Conservation (phyloP, 2,888 invertebrate genomes). For the Drosophila gaucha region DNA sequence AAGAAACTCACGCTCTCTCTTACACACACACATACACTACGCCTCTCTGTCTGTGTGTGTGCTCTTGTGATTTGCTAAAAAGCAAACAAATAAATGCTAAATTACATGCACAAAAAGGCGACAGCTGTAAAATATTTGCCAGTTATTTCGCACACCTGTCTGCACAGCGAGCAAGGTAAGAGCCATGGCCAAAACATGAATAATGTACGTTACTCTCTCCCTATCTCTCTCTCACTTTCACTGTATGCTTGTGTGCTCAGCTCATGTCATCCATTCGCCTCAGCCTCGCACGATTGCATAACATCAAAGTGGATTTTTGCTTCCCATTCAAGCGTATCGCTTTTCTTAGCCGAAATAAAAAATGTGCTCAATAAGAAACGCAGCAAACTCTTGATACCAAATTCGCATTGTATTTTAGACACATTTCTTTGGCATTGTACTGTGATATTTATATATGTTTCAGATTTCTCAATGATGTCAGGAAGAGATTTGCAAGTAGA, state of each 20-base stretch:
- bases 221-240: neutral
- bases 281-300: constrained; percentile 65
- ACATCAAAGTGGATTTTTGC: constrained; percentile 67
- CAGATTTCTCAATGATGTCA: neutral
- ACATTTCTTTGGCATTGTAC: constrained; percentile 39
- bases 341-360: constrained; percentile 22
- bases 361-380: constrained; percentile 17
- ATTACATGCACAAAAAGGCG: constrained; percentile 43
- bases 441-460: constrained; percentile 40
- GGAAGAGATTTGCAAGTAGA: too few species aligned
- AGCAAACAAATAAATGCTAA: constrained; percentile 45
- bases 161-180: constrained; percentile 44
- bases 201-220: constrained; percentile 45
- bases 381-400: constrained; percentile 24
- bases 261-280: constrained; percentile 27
- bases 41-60: neutral
- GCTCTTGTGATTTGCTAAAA: constrained; percentile 28
- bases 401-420: constrained; percentile 36
- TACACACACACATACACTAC: too few species aligned
- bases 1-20: neutral
- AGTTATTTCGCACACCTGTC: constrained; percentile 79
- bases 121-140: constrained; percentile 71
- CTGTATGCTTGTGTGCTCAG: neutral
- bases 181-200: constrained; percentile 52
- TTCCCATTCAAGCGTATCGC: constrained; percentile 42